Conservation (phyloP, 2,888 invertebrate species). For the Lasioglossum malachurum region DNA sequence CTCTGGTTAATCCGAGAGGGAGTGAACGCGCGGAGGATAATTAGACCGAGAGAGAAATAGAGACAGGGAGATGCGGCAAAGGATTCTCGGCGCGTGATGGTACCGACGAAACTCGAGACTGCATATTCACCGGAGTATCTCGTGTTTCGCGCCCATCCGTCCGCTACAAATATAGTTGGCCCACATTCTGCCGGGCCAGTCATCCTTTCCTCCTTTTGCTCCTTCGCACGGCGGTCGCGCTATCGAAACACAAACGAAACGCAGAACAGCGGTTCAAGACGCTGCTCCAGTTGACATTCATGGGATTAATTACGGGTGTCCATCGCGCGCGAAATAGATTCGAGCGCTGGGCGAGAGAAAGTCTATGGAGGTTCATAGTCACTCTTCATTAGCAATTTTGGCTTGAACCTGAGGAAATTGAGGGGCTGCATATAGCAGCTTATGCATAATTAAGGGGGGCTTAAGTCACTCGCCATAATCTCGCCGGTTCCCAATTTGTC, state of each 20-base stretch:
- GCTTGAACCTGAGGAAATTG: too few species aligned
- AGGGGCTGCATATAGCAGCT: too few species aligned
- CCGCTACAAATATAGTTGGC: slow-evolving; percentile 72
- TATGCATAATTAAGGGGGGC: not conserved
- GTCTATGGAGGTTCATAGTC: not conserved
- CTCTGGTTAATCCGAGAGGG: not conserved
- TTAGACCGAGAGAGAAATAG: not conserved
- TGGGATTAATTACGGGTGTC: not conserved
- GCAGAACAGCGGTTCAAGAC: not conserved
- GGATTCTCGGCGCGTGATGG: slow-evolving; percentile 6
- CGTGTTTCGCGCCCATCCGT: slow-evolving; percentile 19
- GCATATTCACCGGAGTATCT: slow-evolving; percentile 56
- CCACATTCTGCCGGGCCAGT: slow-evolving; percentile 65
- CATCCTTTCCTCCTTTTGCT: slow-evolving; percentile 50
- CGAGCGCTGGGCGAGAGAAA: not conserved
- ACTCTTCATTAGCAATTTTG: not conserved
- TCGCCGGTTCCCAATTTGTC: not conserved
- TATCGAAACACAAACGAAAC: slow-evolving; percentile 13
- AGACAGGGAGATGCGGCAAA: not conserved
- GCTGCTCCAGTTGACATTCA: not conserved
- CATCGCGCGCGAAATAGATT: not conserved
- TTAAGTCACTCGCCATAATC: not conserved
- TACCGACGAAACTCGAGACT: slow-evolving; percentile 34
- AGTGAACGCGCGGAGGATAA: not conserved
- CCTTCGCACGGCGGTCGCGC: slow-evolving; percentile 9